Base-by-base conservation (phyloP, 2,113 vertebrate species). In the Dolichotis patagonum region DNA sequence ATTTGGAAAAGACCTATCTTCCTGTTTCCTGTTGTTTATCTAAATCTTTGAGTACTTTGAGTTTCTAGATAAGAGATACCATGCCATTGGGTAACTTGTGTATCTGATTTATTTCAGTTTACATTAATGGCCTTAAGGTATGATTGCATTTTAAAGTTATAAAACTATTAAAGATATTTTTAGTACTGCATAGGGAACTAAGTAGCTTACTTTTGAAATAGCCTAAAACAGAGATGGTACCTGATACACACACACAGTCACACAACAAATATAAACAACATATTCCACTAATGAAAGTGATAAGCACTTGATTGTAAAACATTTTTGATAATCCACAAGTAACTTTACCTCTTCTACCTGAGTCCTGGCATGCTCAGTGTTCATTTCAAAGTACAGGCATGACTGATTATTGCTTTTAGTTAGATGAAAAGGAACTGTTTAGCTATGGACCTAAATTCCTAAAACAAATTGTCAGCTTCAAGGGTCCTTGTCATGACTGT, bases 251-350 rank as follows among this genome's bases (percentile, higher is more conserved):
- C 32, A 17, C 43, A 77, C 22, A 20, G 46, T 26, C 43, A 54
- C 1, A 43, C 49, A 60, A 69, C 65, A 84, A 83, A 4, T 75
- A 92, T 17, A 78, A 14, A 91, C 9, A 91, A 19, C n/a, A 30
- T 16, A 4, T 88, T 84, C 81, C 67, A 43, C 49, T 43, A 67
- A n/a, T 60, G 13, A 87, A 78, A 88, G 35, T 60, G 75, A 65
- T 58, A 22, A 52, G 19, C 3, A 35, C 83, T 92, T 77, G 63
- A 22, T 2, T 65, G 20, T 80, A 38, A 96, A 91, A n/a, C 30
- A 41, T 90, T 93, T 97, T 54, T 71, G 46, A 52, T 62, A 77
- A 91, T 65, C 38, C 80, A 91, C 28, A 91, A 65, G 69, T 84
- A 82, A 78, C 12, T 91, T 83, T 24, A 62, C 32, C 58, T 92